phyloP scores from a whole-genome alignment of 2,888 invertebrate species.

The Achlya flavicornis region DNA sequence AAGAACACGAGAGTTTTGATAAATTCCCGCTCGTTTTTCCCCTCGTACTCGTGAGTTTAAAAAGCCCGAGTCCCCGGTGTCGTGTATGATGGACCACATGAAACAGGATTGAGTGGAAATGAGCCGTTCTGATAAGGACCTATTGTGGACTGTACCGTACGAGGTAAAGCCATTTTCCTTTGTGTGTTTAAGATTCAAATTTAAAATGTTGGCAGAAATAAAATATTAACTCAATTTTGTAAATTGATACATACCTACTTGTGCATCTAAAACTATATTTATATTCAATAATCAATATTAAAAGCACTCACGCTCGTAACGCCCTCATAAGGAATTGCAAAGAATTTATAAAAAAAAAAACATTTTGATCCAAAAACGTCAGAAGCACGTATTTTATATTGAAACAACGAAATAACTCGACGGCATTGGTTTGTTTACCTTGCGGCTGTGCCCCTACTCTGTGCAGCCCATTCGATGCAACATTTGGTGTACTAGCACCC shows the following conservation, averaged over 20 bases:
- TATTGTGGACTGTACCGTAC: constrained; percentile 45
- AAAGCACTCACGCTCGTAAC: not conserved
- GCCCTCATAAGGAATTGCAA: not conserved
- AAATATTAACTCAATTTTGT: too few species aligned
- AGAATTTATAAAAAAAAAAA: too few species aligned
- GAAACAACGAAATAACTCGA: constrained; percentile 37
- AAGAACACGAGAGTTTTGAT: constrained; percentile 77
- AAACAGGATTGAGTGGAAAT: constrained; percentile 73
- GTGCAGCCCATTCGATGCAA: constrained; percentile 53
- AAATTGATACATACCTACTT: too few species aligned
- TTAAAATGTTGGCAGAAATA: not conserved
- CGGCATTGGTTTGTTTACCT: constrained; percentile 64
- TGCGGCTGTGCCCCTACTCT: constrained; percentile 43
- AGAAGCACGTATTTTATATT: constrained; percentile 36
- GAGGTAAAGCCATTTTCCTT: constrained; percentile 27
- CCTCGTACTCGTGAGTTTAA: constrained; percentile 54
- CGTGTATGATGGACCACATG: constrained; percentile 58
- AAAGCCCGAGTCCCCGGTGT: constrained; percentile 50
- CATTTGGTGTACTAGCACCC: constrained; percentile 74
- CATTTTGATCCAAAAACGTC: constrained; percentile 26
- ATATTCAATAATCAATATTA: too few species aligned
- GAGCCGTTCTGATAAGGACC: constrained; percentile 66
- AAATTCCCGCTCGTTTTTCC: constrained; percentile 65
- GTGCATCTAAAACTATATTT: too few species aligned
- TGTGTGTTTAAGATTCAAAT: constrained; percentile 17